Conservation (phyloP, 2,113 vertebrate genomes). For the Callopanchax toddi region DNA sequence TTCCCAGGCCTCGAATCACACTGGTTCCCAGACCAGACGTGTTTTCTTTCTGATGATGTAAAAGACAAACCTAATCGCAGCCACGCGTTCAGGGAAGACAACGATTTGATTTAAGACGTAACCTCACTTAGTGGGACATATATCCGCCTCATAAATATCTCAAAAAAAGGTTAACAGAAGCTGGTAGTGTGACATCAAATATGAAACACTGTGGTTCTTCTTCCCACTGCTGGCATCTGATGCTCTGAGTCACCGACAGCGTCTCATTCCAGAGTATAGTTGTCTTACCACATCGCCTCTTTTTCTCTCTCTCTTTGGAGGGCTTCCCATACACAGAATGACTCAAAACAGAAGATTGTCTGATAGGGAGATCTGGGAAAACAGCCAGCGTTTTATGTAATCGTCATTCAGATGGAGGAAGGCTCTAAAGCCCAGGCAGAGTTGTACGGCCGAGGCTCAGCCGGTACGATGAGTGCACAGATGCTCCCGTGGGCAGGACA, state of each 20-base stretch:
- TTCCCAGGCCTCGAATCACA: conserved; percentile 37
- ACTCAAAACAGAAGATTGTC: conserved; percentile 33
- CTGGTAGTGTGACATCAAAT: conserved; percentile 14
- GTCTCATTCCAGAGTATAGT: conserved; percentile 37
- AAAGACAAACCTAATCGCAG: neutral
- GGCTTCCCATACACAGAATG: conserved; percentile 33
- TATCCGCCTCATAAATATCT: neutral
- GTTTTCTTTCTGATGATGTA: too few species aligned
- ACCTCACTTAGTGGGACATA: neutral
- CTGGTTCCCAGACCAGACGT: too few species aligned
- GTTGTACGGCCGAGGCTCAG: neutral
- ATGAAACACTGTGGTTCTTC: conserved; percentile 25
- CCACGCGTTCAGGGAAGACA: neutral
- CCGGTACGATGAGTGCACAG: neutral
- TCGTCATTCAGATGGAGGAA: conserved; percentile 3
- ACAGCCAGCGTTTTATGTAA: conserved; percentile 14
- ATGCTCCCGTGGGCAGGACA: neutral
- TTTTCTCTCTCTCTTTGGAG: conserved; percentile 35
- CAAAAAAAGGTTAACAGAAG: neutral
- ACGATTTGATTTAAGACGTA: neutral
- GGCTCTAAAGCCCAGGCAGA: neutral
- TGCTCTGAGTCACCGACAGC: conserved; percentile 39
- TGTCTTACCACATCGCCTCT: conserved; percentile 26
- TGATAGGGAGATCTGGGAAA: conserved; percentile 25
- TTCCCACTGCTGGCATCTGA: conserved; percentile 36